Base-by-base conservation (phyloP, 2,888 invertebrate species). In the Eupelmus urozonus region DNA sequence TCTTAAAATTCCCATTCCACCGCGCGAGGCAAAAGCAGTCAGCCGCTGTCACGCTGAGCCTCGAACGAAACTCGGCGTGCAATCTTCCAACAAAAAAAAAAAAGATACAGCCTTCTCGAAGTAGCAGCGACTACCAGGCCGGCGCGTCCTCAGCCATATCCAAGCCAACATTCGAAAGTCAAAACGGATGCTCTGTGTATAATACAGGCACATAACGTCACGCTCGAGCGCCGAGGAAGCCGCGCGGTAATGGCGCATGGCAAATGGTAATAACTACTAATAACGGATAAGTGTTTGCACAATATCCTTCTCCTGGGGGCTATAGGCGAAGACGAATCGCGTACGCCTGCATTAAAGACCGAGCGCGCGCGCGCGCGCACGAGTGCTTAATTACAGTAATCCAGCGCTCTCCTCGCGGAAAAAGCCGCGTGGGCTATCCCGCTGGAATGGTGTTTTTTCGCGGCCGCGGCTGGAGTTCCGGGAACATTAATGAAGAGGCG, bases 221-320 rank as follows among this genome's bases (percentile, higher is more conserved):
- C 80, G 77, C 74, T 80, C 40, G 69, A 72, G 67, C 57, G 42
- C 65, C 42, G 18, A 60, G 53, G 65, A 75, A 66, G 70, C 71
- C 70, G 49, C 53, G 29, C 55, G 75, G 80, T 71, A 71, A 77
- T 78, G 80, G 70, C 51, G 53, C 78, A 72, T 78, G 67, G 75
- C 60, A 75, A 80, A 80, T 80, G 80, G 40, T 80, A 80, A 79
- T 78, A 76, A 73, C 78, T 70, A 72, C 70, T 78, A 80, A 79
- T 80, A 79, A 79, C 71, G 78, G 75, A 80, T 78, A 80, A 78
- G 78, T 78, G 78, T 80, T 80, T 80, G 78, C 69, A 78, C 78
- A 75, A 75, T 80, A 78, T 77, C 69, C 77, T 60, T 45, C 42
- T 51, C 25, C 42, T 49, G n/a, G n/a, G n/a, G n/a, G n/a, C n/a